Base-by-base conservation (phyloP, 2,113 vertebrate genomes). In the Todiramphus chloris region DNA sequence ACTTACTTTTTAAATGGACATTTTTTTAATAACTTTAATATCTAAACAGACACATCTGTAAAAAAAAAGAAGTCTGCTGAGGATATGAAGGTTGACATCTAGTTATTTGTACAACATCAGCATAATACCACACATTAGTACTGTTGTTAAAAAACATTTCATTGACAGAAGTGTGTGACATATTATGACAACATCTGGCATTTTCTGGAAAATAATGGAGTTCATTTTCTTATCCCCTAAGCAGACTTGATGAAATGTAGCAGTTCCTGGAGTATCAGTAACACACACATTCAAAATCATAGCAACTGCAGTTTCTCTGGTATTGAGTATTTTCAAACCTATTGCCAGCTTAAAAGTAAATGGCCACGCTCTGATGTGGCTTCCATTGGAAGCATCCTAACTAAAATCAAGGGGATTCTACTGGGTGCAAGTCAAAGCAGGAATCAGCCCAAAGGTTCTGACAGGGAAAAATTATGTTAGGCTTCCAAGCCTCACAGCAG, bases 401-500 rank as follows among this genome's bases (percentile, higher is more conserved):
- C 58, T 51, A 10, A 62, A 90, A 37, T 41, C 58, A 28, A 16
- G 39, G 27, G 39, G 55, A 90, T 72, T 91, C 59, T 21, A 60
- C 33, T 12, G 51, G 23, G 74, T 87, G 56, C 8, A 41, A 93
- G 43, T 76, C 85, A 93, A 81, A 74, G 77, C 46, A 82, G 63
- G 89, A 86, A 44, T 31, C 72, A 88, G 33, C 67, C 84, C 68
- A 88, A 90, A 94, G 79, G 84, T 85, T 81, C 73, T 92, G 87
- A 96, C 87, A 72, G 24, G 37, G 64, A 94, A 93, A 87, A 87
- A 83, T 94, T 62, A 58, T 27, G 48, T 55, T 84, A 82, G 51
- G 82, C 67, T 94, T 96, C 92, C 92, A 96, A 95, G 56, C 59
- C 55, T 96, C 91, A 92, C 96, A 96, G 94, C 96, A 96, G 93